These are phyloP conservation scores for Python bivittatus DNA, from an alignment of 2,113 vertebrate species.

Conservation along the genomic window DNA sequence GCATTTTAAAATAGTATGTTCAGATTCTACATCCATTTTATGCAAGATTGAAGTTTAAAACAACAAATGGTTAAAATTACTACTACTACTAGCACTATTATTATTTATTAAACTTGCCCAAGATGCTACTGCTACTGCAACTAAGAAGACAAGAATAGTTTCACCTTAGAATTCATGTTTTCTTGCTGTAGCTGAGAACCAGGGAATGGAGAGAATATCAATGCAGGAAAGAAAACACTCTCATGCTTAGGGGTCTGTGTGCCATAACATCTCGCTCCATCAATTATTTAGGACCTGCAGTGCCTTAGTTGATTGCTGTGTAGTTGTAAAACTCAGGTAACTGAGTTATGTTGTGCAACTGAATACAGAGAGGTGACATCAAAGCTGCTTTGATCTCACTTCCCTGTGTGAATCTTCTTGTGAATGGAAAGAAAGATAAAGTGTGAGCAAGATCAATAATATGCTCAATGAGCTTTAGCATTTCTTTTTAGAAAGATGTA, in stretches of 20 bases:
- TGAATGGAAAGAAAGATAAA: slow-evolving; percentile 19
- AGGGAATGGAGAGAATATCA: background rate
- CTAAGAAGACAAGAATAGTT: background rate
- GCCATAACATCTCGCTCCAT: background rate
- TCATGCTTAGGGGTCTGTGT: background rate
- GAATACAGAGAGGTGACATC: slow-evolving; percentile 4
- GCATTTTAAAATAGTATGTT: background rate
- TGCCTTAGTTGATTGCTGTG: background rate
- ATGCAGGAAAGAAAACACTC: background rate
- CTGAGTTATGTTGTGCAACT: background rate
- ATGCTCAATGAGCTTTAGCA: background rate
- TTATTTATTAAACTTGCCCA: background rate
- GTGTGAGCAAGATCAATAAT: slow-evolving; percentile 1
- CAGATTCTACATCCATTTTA: background rate
- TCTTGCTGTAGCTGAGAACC: background rate
- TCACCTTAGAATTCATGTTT: background rate
- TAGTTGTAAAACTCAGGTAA: slow-evolving; percentile 9
- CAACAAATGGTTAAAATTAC: background rate
- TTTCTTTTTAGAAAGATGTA: background rate
- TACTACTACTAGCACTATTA: background rate
- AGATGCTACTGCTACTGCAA: background rate
- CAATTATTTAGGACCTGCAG: background rate
- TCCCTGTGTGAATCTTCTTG: slow-evolving; percentile 3
- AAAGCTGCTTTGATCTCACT: slow-evolving; percentile 17
- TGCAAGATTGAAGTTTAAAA: background rate